Percentiles rank a stretch among this genome's conserved stretches.
These are phyloP conservation scores for Eilema griseolum DNA, from an alignment of 2,888 invertebrate species.

Conservation along the genomic window DNA sequence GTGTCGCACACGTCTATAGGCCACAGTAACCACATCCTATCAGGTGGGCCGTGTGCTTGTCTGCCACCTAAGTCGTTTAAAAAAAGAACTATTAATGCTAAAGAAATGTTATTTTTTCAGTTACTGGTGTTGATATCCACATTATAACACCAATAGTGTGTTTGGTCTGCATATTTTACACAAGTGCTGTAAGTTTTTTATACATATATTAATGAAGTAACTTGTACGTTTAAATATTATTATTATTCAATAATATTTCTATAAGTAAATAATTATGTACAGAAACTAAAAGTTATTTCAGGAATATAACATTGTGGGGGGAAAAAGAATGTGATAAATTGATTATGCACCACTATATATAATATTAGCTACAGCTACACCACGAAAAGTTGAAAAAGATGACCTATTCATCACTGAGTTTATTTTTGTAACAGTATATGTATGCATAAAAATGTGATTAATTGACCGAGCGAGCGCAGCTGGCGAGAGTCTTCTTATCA, in stretches of 20 bases:
- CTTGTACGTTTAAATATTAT: not conserved
- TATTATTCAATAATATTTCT: not conserved
- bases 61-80: too few species aligned
- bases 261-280: not conserved
- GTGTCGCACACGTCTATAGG: too few species aligned
- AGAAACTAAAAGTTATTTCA: not conserved
- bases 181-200: conserved; percentile 90
- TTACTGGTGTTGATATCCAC: conserved; percentile 94
- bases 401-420: too few species aligned
- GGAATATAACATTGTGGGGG: not conserved
- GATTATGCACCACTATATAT: too few species aligned
- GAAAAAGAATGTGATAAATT: not conserved
- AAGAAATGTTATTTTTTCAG: conserved; percentile 79
- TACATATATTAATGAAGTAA: not conserved
- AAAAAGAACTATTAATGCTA: too few species aligned
- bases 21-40: too few species aligned
- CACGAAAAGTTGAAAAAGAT: not conserved
- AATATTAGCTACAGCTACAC: not conserved
- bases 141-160: conserved; percentile 94
- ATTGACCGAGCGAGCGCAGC: too few species aligned
- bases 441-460: not conserved
- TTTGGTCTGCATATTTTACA: conserved; percentile 94
- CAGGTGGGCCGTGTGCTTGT: too few species aligned
- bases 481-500: too few species aligned
- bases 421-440: too few species aligned